Evolutionary conservation across 2,888 invertebrate species (phyloP).

Genomic region (Ophioninae sp.): DNA sequence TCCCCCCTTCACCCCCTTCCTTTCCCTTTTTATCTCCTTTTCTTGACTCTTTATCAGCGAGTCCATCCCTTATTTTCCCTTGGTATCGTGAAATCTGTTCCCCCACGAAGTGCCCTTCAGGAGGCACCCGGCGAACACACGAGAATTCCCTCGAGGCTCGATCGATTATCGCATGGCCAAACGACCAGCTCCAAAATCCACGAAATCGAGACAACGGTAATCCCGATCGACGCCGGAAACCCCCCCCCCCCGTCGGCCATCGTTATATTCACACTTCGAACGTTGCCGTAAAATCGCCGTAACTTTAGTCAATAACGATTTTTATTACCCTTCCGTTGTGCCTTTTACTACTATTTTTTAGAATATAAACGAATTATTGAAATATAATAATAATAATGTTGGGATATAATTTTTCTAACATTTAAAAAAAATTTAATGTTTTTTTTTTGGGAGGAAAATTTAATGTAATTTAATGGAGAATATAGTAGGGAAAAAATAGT

Average conservation of each 20-base stretch:
- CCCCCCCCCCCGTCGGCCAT: neutral
- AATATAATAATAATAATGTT: too few species aligned
- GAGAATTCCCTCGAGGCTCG: conserved; percentile 49
- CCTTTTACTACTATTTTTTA: too few species aligned
- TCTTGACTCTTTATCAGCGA: conserved; percentile 4
- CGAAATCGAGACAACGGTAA: conserved; percentile 29
- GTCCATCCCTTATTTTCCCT: conserved; percentile 26
- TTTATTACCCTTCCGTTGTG: neutral
- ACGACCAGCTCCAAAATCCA: conserved; percentile 30
- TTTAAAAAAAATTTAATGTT: too few species aligned
- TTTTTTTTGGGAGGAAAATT: too few species aligned
- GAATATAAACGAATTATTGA: too few species aligned
- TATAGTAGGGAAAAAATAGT: too few species aligned
- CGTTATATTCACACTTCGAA: conserved; percentile 26
- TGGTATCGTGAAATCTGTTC: conserved; percentile 17
- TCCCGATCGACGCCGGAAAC: neutral
- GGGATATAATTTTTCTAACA: too few species aligned
- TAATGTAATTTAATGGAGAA: too few species aligned
- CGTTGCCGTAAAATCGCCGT: neutral
- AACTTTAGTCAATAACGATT: neutral
- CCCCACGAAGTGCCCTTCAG: conserved; percentile 20
- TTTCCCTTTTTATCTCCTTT: conserved; percentile 6
- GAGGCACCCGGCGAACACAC: conserved; percentile 56
- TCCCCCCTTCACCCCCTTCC: neutral
- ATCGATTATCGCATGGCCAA: conserved; percentile 49